A percentile compares a stretch with the other conserved stretches of the same genome.
phyloP scores from a whole-genome alignment of 2,113 vertebrate species.

The Typhlomys cinereus region DNA sequence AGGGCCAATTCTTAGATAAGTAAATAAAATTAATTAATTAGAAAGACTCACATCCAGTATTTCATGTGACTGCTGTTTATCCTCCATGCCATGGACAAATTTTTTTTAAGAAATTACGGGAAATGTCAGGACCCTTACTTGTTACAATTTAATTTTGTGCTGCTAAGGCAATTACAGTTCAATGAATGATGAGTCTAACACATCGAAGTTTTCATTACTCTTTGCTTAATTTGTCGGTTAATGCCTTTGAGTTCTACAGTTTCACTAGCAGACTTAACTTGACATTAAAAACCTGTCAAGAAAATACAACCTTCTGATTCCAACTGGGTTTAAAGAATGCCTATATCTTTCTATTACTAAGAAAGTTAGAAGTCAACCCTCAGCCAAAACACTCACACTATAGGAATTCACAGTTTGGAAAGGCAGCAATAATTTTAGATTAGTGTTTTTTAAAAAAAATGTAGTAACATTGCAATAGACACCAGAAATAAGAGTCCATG shows the following conservation, averaged over 20 bases:
- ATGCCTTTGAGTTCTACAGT: conserved; percentile 81
- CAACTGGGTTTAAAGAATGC: conserved; percentile 72
- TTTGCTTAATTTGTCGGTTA: conserved; percentile 88
- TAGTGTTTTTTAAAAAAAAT: conserved; percentile 81
- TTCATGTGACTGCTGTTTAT: conserved; percentile 66
- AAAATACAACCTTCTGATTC: conserved; percentile 69
- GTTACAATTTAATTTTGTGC: conserved; percentile 85
- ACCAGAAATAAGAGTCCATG: conserved; percentile 79
- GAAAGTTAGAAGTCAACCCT: conserved; percentile 71
- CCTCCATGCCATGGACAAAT: conserved; percentile 70
- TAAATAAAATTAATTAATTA: conserved; percentile 66
- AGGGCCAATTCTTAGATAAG: conserved; percentile 27
- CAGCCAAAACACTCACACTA: conserved; percentile 65
- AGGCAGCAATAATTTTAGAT: conserved; percentile 79
- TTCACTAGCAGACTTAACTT: conserved; percentile 74
- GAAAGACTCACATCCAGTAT: conserved; percentile 59
- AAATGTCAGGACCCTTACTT: conserved; percentile 83
- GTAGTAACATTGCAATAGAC: conserved; percentile 83
- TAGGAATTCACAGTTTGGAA: conserved; percentile 55
- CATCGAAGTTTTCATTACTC: conserved; percentile 86
- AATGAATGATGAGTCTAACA: conserved; percentile 84
- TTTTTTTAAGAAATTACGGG: conserved; percentile 71
- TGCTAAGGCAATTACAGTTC: conserved; percentile 83
- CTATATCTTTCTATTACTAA: conserved; percentile 73
- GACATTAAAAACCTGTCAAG: conserved; percentile 81